phyloP scores from a whole-genome alignment of 2,888 invertebrate species.

The Cephus pygmeus region DNA sequence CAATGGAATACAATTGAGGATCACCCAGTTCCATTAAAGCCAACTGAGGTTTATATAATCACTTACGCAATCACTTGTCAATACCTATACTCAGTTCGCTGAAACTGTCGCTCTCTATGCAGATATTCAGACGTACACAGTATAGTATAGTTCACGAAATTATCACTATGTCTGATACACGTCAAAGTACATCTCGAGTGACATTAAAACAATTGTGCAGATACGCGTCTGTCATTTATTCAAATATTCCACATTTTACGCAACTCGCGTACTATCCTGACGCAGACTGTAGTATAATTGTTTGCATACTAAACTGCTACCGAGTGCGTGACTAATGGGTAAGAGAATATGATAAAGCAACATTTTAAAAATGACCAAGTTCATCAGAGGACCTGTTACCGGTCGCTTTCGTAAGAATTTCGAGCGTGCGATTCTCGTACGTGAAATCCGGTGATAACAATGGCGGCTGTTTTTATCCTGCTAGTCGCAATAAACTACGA shows the following conservation, averaged over 20 bases:
- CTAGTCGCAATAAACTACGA: slow-evolving; percentile 24
- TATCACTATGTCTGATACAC: background rate
- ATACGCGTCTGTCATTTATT: background rate
- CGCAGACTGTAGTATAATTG: background rate
- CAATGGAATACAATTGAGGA: background rate
- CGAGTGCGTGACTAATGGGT: background rate
- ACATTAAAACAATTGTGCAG: background rate
- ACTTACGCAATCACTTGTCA: background rate
- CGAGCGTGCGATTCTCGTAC: slow-evolving; percentile 19
- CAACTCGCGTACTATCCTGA: background rate
- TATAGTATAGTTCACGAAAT: background rate
- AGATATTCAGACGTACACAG: background rate
- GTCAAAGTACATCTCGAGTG: background rate
- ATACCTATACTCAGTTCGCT: background rate
- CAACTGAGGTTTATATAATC: background rate
- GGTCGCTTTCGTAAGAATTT: slow-evolving; percentile 22
- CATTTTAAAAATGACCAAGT: background rate
- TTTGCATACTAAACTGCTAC: background rate
- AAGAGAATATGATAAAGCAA: background rate
- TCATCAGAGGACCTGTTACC: background rate
- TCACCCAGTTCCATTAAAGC: background rate
- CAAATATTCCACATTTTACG: background rate
- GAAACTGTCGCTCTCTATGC: background rate
- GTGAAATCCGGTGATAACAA: slow-evolving; percentile 32
- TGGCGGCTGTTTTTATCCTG: slow-evolving; percentile 23